Conservation (phyloP, 2,888 invertebrate genomes). For the Eumerus sabulonum region DNA sequence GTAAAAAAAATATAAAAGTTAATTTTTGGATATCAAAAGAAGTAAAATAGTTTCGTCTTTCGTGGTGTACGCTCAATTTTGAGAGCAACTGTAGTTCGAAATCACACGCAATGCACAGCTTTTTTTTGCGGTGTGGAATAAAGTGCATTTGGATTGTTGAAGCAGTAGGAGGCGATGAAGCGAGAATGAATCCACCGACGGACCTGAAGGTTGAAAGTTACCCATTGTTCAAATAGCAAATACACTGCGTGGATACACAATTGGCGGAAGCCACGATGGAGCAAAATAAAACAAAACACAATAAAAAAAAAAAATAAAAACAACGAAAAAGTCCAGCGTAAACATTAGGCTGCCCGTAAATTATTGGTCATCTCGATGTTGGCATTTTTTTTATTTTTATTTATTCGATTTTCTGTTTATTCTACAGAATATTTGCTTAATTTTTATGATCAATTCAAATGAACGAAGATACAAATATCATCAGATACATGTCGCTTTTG, state of each 20-base stretch:
- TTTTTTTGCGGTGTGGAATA: conserved; percentile 63
- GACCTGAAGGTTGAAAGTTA: conserved; percentile 42
- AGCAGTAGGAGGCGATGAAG: conserved; percentile 1
- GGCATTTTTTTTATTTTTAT: conserved; percentile 40
- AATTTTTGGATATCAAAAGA: too few species aligned
- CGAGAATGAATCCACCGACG: background rate
- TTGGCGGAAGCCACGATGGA: conserved; percentile 17
- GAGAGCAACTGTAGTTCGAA: too few species aligned
- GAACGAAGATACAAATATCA: conserved; percentile 24
- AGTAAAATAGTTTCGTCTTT: too few species aligned
- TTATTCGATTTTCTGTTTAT: conserved; percentile 53
- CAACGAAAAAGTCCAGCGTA: conserved; percentile 45
- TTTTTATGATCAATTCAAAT: conserved; percentile 64
- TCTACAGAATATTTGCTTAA: conserved; percentile 53
- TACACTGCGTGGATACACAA: conserved; percentile 63
- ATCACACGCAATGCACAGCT: conserved; percentile 47
- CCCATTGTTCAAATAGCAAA: conserved; percentile 60
- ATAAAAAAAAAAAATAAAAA: conserved; percentile 11
- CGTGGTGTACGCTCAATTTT: too few species aligned
- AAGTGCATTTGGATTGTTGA: conserved; percentile 63
- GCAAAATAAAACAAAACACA: conserved; percentile 13
- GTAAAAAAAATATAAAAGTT: too few species aligned
- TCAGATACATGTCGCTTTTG: too few species aligned
- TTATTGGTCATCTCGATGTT: conserved; percentile 68
- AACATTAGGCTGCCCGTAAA: conserved; percentile 64